These are phyloP conservation scores for Pectinophora gossypiella DNA, from an alignment of 1,140 invertebrate genomes.

Conservation along the genomic window DNA sequence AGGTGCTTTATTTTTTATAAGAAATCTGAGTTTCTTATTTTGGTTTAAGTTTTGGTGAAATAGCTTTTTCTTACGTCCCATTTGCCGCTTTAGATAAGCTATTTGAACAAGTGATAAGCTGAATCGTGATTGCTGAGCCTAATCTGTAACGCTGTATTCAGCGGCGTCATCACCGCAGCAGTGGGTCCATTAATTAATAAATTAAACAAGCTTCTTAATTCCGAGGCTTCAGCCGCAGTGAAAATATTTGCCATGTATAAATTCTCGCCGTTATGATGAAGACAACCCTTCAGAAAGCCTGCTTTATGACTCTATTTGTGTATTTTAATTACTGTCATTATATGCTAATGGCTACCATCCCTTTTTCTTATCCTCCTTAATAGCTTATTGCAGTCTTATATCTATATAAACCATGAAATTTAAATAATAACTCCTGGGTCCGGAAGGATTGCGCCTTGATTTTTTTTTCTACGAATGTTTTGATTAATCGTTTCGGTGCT, in stretches of 20 bases:
- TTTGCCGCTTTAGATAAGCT: too few relatives aligned
- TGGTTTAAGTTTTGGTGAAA: too few relatives aligned
- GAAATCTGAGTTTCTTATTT: too few relatives aligned
- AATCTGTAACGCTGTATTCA: slow-evolving; percentile 28
- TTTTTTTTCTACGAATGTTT: slow-evolving; percentile 58
- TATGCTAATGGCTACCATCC: slow-evolving; percentile 76
- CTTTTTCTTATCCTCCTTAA: slow-evolving; percentile 76
- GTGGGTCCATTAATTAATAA: slow-evolving; percentile 72
- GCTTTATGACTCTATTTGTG: slow-evolving; percentile 77
- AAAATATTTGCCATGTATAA: slow-evolving; percentile 75
- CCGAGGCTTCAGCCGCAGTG: slow-evolving; percentile 50
- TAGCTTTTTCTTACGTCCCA: too few relatives aligned
- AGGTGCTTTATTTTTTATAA: too few relatives aligned
- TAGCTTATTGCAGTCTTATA: slow-evolving; percentile 71
- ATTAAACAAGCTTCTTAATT: slow-evolving; percentile 71
- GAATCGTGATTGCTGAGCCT: slow-evolving; percentile 3
- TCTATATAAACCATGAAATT: slow-evolving; percentile 65
- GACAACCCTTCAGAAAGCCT: slow-evolving; percentile 71
- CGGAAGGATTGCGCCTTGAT: slow-evolving; percentile 53
- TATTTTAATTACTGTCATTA: slow-evolving; percentile 78
- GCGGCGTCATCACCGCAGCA: slow-evolving; percentile 42
- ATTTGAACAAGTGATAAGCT: neutral
- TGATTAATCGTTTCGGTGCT: slow-evolving; percentile 67
- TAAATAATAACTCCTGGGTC: slow-evolving; percentile 43
- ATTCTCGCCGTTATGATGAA: slow-evolving; percentile 66